Base-by-base conservation (phyloP, 2,797 vertebrate genomes). In the Eptatretus atami region DNA sequence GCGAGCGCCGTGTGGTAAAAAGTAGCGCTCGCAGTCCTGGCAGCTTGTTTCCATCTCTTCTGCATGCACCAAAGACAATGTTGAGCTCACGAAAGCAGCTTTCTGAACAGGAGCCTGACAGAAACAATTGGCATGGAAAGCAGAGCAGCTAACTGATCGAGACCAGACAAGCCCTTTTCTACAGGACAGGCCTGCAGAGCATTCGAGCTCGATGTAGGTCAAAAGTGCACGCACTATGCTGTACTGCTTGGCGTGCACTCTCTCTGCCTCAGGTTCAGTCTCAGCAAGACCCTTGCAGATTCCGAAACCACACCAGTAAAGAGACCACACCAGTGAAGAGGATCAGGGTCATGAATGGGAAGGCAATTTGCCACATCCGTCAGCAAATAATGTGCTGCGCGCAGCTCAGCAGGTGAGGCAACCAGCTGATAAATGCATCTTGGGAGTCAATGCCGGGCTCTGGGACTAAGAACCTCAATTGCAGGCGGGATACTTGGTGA, bases 21-120 rank as follows among this genome's bases (percentile, higher is more conserved):
- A 96, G 69, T 95, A 96, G 69, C 83, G 88, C 74, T 98, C 84
- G 75, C 92, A 96, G 31, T 82, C 85, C 14, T 82, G 81, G 86
- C 87, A 96, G 0, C 75, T 11, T 74, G 72, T 2, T 2, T 76
- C 67, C 69, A 96, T 71, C 73, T 88, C 81, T 19, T 19, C 19
- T 19, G 2, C 19, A 19, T 19, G 19, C 19, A 19, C 19, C 19
- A 19, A 19, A 19, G 19, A 19, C 19, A 19, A 19, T 2, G 2
- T 19, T 19, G 19, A 19, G 19, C 19, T 19, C 19, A 19, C 19
- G 19, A 19, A 19, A 19, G 19, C 19, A 19, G 19, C 19, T 19
- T 19, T 19, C 19, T 19, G 19, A 19, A 19, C 19, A 19, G 19
- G 19, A 19, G 19, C 19, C 19, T 19, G 19, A 19, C 19, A 19